Evolutionary conservation across 2,797 vertebrate species (phyloP).

Genomic region (Malurus leucopterus): DNA sequence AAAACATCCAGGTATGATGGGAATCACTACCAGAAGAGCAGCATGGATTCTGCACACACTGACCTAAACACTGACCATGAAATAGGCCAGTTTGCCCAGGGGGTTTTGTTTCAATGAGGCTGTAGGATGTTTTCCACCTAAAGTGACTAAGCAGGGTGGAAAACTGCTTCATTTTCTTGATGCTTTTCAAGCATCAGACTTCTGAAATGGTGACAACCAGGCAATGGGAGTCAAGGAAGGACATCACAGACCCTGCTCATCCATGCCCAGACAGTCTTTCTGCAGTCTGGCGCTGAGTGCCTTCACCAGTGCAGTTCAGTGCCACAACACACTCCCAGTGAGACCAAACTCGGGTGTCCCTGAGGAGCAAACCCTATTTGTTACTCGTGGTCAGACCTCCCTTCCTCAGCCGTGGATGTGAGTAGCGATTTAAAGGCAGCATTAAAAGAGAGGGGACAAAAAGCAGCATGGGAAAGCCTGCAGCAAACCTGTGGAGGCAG

Average conservation of each 20-base stretch:
- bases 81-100: not conserved
- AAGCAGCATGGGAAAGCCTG: not conserved
- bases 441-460: not conserved
- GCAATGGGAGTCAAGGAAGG: not conserved
- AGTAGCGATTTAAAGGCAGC: not conserved
- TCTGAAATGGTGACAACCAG: not conserved
- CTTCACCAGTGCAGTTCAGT: not conserved
- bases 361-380: not conserved
- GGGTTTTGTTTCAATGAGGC: not conserved
- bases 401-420: not conserved
- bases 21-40: not conserved
- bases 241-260: not conserved
- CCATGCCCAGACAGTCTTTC: fast-evolving
- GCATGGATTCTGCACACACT: not conserved
- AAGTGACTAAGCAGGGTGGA: not conserved
- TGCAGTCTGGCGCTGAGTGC: not conserved
- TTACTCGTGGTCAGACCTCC: not conserved
- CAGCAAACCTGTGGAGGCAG: not conserved
- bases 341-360: not conserved
- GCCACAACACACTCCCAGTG: not conserved
- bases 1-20: fast-evolving
- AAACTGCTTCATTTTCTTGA: not conserved
- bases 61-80: not conserved
- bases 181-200: not conserved
- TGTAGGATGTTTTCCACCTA: not conserved